Evolutionary conservation across 2,797 vertebrate genomes (phyloP).

Genomic region (Rhinophrynus dorsalis): DNA sequence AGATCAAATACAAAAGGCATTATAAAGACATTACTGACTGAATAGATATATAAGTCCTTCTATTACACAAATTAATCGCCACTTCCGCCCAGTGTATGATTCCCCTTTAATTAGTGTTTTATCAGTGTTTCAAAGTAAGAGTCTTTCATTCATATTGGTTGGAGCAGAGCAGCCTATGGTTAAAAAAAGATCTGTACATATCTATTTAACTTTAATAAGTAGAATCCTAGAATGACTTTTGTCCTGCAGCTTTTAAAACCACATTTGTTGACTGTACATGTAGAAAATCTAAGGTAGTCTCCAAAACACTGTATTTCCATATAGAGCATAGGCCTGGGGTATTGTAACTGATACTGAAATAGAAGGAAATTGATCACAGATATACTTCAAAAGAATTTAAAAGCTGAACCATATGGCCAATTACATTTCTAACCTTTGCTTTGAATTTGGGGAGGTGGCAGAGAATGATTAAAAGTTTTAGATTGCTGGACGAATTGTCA

Average conservation of each 20-base stretch:
- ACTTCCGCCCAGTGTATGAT: too few species aligned
- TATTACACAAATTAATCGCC: too few species aligned
- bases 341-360: conserved; percentile 4
- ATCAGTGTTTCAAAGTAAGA: too few species aligned
- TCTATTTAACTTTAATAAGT: conserved; percentile 27
- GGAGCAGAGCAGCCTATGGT: too few species aligned
- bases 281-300: conserved; percentile 2
- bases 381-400: conserved; percentile 8
- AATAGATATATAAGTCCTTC: too few species aligned
- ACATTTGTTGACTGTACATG: conserved; percentile 4
- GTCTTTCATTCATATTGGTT: too few species aligned
- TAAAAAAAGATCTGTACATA: not conserved
- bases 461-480: not conserved
- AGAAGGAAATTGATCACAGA: not conserved
- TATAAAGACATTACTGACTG: too few species aligned
- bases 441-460: not conserved
- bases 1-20: too few species aligned
- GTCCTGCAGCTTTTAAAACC: conserved; percentile 7
- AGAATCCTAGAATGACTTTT: conserved; percentile 44
- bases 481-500: too few species aligned
- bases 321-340: conserved; percentile 2
- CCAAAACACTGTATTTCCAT: not conserved
- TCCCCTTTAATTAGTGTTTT: too few species aligned
- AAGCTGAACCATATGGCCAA: not conserved
- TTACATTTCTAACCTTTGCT: not conserved